phyloP scores from a whole-genome alignment of 2,888 invertebrate genomes.

The Catocala sponsa region DNA sequence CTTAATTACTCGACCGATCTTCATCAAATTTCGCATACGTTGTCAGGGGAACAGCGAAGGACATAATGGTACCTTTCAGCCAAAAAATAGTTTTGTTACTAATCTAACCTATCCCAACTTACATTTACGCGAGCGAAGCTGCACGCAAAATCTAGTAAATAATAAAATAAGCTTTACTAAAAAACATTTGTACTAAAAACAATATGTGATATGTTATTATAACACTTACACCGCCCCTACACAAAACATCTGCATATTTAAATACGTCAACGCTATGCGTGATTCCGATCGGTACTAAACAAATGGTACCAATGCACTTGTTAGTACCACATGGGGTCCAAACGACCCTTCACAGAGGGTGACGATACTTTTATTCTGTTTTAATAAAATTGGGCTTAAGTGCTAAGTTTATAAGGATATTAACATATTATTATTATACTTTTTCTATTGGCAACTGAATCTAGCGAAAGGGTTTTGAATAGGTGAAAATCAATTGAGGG shows the following conservation, averaged over 20 bases:
- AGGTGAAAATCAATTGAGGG: no score
- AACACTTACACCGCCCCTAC: slow-evolving; percentile 12
- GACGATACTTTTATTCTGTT: slow-evolving; percentile 17
- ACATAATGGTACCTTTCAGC: no score
- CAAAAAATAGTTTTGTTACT: no score
- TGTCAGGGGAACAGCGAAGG: no score
- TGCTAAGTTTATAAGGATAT: slow-evolving; percentile 5
- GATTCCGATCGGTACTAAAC: slow-evolving; percentile 43
- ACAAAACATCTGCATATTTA: slow-evolving; percentile 13
- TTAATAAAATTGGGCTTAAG: slow-evolving; percentile 21
- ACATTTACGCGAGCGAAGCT: no score
- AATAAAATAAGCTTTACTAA: no score
- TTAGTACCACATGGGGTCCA: slow-evolving; percentile 34
- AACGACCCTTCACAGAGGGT: slow-evolving; percentile 21
- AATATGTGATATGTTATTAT: slow-evolving; percentile 15
- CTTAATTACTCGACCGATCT: no score
- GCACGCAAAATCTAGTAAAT: no score
- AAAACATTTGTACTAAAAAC: no score
- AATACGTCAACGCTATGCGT: slow-evolving; percentile 30
- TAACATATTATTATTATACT: slow-evolving; percentile 5
- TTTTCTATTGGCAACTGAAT: not conserved
- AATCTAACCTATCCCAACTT: no score
- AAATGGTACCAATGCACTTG: slow-evolving; percentile 43
- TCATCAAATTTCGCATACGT: no score
- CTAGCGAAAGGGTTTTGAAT: no score